A percentile compares a stretch with the other conserved stretches of the same genome.
Evolutionary conservation across 2,888 invertebrate genomes (phyloP).

Genomic region (Chymomyza caudatula): DNA sequence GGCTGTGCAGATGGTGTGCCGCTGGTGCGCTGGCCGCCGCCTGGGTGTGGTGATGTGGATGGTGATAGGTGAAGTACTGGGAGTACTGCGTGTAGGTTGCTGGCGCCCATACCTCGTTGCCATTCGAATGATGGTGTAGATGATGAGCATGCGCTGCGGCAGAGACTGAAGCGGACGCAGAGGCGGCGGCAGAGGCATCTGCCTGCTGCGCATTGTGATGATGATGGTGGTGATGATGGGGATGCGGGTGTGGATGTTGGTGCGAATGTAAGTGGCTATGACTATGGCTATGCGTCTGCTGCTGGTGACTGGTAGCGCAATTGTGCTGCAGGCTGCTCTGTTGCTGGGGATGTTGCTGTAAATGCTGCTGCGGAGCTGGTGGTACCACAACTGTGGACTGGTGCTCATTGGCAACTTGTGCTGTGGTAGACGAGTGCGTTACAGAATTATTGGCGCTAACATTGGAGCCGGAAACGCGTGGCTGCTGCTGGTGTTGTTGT

Average conservation of each 20-base stretch:
- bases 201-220: slow-evolving; percentile 23
- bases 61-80: slow-evolving; percentile 84
- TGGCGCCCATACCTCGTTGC: slow-evolving; percentile 82
- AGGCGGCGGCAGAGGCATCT: slow-evolving; percentile 21
- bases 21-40: slow-evolving; percentile 71
- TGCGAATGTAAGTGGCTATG: slow-evolving; percentile 16
- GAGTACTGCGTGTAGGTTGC: slow-evolving; percentile 81
- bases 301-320: slow-evolving; percentile 22
- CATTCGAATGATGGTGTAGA: slow-evolving; percentile 60
- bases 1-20: slow-evolving; percentile 75
- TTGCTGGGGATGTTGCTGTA: slow-evolving; percentile 28
- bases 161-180: slow-evolving; percentile 28
- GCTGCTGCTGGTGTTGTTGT: slow-evolving; percentile 45
- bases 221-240: slow-evolving; percentile 30
- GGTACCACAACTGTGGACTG: slow-evolving; percentile 24
- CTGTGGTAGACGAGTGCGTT: slow-evolving; percentile 38
- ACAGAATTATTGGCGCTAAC: slow-evolving; percentile 66
- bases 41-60: slow-evolving; percentile 72
- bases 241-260: slow-evolving; percentile 35
- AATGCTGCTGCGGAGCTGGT: slow-evolving; percentile 46
- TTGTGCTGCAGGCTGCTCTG: slow-evolving; percentile 16
- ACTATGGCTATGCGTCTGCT: slow-evolving; percentile 33
- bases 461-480: slow-evolving; percentile 39
- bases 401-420: slow-evolving; percentile 31
- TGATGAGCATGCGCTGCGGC: slow-evolving; percentile 41